Evolutionary conservation across 2,888 invertebrate genomes (phyloP).

Genomic region (Erpobdella octoculata): DNA sequence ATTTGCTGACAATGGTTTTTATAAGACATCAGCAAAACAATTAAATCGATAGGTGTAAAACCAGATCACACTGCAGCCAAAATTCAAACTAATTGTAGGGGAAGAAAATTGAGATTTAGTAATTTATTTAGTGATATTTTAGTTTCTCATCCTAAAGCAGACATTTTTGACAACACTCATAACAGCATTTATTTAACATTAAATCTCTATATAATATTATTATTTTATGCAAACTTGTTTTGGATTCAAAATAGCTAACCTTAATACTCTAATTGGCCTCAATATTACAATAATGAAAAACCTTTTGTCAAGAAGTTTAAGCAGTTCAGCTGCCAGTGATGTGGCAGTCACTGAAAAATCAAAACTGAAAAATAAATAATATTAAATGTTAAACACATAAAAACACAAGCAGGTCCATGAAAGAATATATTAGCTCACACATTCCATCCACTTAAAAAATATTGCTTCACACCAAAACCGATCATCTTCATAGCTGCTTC

Average conservation of each 20-base stretch:
- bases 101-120: no score
- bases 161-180: no score
- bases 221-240: no score
- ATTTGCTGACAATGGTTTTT: no score
- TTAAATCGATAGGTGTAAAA: no score
- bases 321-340: constrained; percentile 59
- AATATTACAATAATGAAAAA: constrained; percentile 64
- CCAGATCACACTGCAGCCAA: no score
- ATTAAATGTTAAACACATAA: background rate
- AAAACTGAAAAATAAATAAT: constrained; percentile 43
- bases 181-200: no score
- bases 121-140: no score
- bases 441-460: constrained; percentile 77
- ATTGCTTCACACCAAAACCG: constrained; percentile 65
- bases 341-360: constrained; percentile 54
- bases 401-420: background rate
- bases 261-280: constrained; percentile 48
- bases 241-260: constrained; percentile 41
- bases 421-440: constrained; percentile 59
- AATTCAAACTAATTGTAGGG: no score
- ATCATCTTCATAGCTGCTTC: constrained; percentile 69
- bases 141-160: no score
- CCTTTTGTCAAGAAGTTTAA: constrained; percentile 61
- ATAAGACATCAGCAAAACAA: no score
- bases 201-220: no score